These are phyloP conservation scores for Callionymus lyra DNA, from an alignment of 2,113 vertebrate species.

Conservation along the genomic window DNA sequence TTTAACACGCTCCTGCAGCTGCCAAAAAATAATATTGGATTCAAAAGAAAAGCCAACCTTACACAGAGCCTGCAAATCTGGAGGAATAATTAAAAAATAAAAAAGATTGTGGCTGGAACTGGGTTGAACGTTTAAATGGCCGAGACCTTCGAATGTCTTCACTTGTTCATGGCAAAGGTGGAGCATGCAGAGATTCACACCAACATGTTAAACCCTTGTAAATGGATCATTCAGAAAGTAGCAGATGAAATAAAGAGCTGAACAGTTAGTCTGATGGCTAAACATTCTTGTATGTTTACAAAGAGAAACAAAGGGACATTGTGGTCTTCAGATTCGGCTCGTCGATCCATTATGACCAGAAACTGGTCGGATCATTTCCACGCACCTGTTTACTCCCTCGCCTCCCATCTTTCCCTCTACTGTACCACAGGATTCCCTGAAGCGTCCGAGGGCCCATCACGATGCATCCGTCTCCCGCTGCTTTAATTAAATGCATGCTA, in stretches of 20 bases:
- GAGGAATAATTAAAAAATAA: constrained; percentile 41
- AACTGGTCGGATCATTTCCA: neutral
- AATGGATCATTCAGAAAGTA: no score
- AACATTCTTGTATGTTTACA: no score
- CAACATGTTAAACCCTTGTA: no score
- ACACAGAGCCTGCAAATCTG: constrained; percentile 13
- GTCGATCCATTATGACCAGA: no score
- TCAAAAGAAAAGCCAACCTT: constrained; percentile 3
- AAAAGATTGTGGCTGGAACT: constrained; percentile 7
- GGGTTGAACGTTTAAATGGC: constrained; percentile 20
- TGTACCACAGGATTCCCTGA: constrained; percentile 12
- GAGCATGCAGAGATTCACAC: no score
- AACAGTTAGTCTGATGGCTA: no score
- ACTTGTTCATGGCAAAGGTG: no score
- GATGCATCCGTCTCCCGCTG: constrained; percentile 15
- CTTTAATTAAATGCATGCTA: constrained; percentile 15
- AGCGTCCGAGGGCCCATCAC: constrained; percentile 6
- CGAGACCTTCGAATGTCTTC: constrained; percentile 11
- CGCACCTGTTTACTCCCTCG: neutral
- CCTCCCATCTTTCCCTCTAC: neutral
- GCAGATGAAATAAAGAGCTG: no score
- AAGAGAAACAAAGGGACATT: no score
- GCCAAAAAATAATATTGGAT: constrained; percentile 13
- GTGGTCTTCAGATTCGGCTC: no score
- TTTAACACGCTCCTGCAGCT: constrained; percentile 7